Conservation (phyloP, 2,797 vertebrate species). For the Syngnathus rostellatus region DNA sequence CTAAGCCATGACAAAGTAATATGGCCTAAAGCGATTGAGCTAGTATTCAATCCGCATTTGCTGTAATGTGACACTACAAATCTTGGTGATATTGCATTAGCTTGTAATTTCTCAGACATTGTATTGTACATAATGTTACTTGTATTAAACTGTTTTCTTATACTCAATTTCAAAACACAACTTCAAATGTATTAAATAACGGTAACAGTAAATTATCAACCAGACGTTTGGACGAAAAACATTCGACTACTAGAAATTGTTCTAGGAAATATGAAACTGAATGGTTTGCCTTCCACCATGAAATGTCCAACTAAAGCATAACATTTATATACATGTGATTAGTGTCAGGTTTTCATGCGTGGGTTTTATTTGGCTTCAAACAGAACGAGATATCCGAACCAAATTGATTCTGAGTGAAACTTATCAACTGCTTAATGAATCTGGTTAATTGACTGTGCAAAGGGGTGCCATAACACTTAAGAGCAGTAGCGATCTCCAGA, state of each 20-base stretch:
- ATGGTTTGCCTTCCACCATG: conserved; percentile 47
- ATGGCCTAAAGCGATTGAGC: conserved; percentile 61
- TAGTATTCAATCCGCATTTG: conserved; percentile 39
- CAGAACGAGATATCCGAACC: conserved; percentile 43
- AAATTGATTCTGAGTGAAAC: conserved; percentile 68
- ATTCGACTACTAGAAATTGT: conserved; percentile 5
- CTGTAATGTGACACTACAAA: conserved; percentile 61
- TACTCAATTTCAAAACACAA: no score
- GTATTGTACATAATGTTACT: neutral
- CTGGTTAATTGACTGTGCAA: conserved; percentile 71
- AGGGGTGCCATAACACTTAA: conserved; percentile 53
- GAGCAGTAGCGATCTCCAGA: conserved; percentile 36
- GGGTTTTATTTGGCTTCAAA: conserved; percentile 65
- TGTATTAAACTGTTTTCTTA: neutral
- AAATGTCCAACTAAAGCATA: conserved; percentile 51
- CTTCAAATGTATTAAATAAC: no score
- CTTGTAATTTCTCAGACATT: conserved; percentile 5
- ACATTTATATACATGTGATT: conserved; percentile 62
- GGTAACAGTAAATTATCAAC: neutral
- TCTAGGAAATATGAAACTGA: conserved; percentile 37
- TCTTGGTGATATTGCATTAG: conserved; percentile 58
- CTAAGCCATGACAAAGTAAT: conserved; percentile 63
- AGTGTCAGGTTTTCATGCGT: conserved; percentile 45
- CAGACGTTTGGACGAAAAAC: conserved; percentile 7
- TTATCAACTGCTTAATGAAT: conserved; percentile 67